Evolutionary conservation across 1,140 invertebrate species (phyloP).

Genomic region (Telenomus remus): DNA sequence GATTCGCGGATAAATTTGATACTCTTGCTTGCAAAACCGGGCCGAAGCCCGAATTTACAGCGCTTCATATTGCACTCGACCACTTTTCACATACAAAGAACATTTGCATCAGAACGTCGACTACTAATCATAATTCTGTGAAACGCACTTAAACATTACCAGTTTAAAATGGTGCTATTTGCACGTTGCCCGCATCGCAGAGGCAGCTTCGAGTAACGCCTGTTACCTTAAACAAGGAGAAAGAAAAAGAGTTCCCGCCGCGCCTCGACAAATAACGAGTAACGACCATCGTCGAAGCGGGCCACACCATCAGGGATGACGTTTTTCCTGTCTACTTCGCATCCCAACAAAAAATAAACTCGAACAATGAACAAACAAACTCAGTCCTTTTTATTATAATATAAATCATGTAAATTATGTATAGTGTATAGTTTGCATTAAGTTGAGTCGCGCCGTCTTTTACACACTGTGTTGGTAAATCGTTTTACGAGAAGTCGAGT

Average conservation of each 20-base stretch:
- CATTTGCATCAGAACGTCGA: not conserved
- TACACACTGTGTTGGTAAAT: too few relatives aligned
- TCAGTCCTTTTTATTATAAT: too few relatives aligned
- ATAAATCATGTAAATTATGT: too few relatives aligned
- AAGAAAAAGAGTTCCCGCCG: not conserved
- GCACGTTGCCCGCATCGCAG: conserved; percentile 66
- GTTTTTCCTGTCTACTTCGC: not conserved
- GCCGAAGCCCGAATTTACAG: conserved; percentile 1
- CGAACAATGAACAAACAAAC: too few relatives aligned
- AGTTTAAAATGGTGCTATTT: conserved; percentile 58
- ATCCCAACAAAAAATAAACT: not conserved
- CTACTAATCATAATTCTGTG: conserved; percentile 7
- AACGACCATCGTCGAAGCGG: conserved; percentile 35
- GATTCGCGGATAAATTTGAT: conserved; percentile 56
- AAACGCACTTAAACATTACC: conserved; percentile 22
- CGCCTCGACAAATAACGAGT: conserved; percentile 28
- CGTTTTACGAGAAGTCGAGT: not conserved
- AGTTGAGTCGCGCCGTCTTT: too few relatives aligned
- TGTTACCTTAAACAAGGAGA: conserved; percentile 4
- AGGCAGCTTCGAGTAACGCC: conserved; percentile 15
- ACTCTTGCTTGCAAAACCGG: conserved; percentile 24
- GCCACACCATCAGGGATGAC: not conserved
- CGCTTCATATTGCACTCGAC: conserved; percentile 6
- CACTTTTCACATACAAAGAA: not conserved
- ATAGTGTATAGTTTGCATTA: too few relatives aligned